Evolutionary conservation across 2,797 vertebrate genomes (phyloP), one percentile per base, ranked within the genome.

Genomic region (Anas capensis): DNA sequence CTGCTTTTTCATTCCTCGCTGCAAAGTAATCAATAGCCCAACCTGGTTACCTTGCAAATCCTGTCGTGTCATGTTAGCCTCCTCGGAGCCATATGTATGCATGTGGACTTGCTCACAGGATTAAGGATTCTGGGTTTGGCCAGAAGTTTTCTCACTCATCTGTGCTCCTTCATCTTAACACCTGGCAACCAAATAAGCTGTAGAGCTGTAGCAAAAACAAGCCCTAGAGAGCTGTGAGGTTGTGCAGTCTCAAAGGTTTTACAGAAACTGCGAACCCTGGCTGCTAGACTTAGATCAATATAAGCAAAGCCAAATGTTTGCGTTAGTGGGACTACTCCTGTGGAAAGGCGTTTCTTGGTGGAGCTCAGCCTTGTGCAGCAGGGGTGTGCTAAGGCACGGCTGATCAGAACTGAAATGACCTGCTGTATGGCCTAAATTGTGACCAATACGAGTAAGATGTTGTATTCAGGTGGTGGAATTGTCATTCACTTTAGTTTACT

Each of bases 401-500:
- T 58, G 11, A 12, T 66, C 12, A 42, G 36, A 51, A 29, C 26
- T 42, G 48, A 34, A 29, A 8, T 21, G 5, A 16, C 4, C 4
- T 13, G 7, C 5, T 65, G 3, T 6, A n/a, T 16, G 51, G 13
- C 42, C 26, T 79, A 16, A 27, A 11, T 18, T 42, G 3, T 42
- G 9, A 9, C 33, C 14, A 4, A 4, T 46, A 5, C 3, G 14
- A 33, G 16, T 12, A 46, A 54, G 18, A 2, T 24, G 20, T 0
- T 68, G 18, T 8, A 21, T 10, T 19, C 10, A 38, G 27, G 6
- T 40, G 13, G 12, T 53, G 16, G 21, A 65, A 49, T 12, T 1
- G 0, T 14, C 42, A 44, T 44, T 11, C 10, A 27, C 20, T 86
- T 36, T 10, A 38, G 20, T 23, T 65, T n/a, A n/a, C 29, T 16